phyloP scores from a whole-genome alignment of 2,113 vertebrate species.

The Emberiza fucata region DNA sequence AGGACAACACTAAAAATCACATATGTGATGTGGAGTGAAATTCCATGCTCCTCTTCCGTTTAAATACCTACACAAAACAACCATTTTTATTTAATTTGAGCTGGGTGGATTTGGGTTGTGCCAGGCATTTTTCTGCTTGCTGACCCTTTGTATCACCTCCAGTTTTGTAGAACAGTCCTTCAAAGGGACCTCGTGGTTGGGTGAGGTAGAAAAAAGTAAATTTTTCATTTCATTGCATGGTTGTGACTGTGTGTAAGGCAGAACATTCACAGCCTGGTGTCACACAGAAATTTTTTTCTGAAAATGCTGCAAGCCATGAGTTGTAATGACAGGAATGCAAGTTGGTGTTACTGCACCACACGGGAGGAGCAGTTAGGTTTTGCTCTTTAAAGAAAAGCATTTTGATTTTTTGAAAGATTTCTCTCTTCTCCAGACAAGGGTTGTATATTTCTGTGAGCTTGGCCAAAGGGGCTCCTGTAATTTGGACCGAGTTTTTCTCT shows the following conservation, averaged over 20 bases:
- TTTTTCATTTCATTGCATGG: not conserved
- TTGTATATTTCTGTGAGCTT: not conserved
- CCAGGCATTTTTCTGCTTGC: not conserved
- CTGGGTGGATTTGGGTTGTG: not conserved
- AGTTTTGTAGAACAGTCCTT: not conserved
- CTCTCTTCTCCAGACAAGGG: not conserved
- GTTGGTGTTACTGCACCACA: not conserved
- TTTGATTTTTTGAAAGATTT: not conserved
- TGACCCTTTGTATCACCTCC: not conserved
- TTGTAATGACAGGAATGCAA: not conserved
- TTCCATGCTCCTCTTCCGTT: not conserved
- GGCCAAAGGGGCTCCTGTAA: slow-evolving; percentile 19
- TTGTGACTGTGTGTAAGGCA: not conserved
- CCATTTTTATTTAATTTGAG: not conserved
- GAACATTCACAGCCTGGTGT: not conserved
- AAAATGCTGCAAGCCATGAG: not conserved
- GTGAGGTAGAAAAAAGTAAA: not conserved
- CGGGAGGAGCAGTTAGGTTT: rapidly evolving
- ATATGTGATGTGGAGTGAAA: not conserved
- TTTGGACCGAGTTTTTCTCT: slow-evolving; percentile 3
- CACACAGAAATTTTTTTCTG: not conserved
- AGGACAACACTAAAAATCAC: not conserved
- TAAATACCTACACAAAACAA: not conserved
- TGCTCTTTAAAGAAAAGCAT: not conserved
- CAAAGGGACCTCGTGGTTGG: not conserved